phyloP scores from a whole-genome alignment of 2,888 invertebrate species.

The Phortica okadai region DNA sequence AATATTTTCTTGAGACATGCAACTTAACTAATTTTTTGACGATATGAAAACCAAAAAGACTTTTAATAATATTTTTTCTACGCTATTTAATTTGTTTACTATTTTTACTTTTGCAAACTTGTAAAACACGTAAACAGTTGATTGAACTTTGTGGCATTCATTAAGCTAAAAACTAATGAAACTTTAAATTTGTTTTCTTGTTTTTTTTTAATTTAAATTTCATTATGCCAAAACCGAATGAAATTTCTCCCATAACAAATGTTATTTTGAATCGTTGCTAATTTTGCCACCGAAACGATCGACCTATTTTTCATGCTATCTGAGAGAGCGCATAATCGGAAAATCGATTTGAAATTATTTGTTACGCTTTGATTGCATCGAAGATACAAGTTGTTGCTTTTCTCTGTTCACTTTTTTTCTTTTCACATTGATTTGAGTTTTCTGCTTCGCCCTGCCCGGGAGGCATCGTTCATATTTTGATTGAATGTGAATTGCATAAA shows the following conservation, averaged over 20 bases:
- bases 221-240: neutral
- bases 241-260: neutral
- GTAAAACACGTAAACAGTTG: neutral
- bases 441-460: too few relatives aligned
- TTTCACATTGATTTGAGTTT: too few relatives aligned
- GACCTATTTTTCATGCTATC: neutral
- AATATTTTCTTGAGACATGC: too few relatives aligned
- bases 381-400: neutral
- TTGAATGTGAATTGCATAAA: slow-evolving; percentile 2
- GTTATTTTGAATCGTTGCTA: neutral
- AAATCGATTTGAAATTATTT: slow-evolving; percentile 4
- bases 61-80: too few relatives aligned
- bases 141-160: neutral
- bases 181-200: neutral
- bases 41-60: too few relatives aligned
- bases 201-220: neutral
- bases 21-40: too few relatives aligned
- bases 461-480: neutral
- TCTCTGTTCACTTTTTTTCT: too few relatives aligned
- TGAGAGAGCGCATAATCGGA: neutral
- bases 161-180: neutral
- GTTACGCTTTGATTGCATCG: neutral
- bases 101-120: neutral
- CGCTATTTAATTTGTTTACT: neutral
- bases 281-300: neutral